These are phyloP conservation scores for Ramphastos sulfuratus DNA, from an alignment of 2,113 vertebrate genomes.

Conservation along the genomic window DNA sequence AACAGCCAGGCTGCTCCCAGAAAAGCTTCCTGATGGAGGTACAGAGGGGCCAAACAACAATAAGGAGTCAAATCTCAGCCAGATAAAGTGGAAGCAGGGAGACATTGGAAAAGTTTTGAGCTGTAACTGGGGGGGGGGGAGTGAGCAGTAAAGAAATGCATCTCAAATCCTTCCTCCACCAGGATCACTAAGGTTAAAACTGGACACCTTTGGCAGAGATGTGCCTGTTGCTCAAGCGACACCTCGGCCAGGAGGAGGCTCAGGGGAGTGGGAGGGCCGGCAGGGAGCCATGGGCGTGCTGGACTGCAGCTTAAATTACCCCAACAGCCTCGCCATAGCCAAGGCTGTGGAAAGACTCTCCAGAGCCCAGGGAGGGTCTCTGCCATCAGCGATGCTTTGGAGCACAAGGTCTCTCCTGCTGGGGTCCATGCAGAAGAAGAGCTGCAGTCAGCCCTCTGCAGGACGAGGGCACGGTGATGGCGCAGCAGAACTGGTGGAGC, in stretches of 20 bases:
- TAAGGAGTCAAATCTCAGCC: background rate
- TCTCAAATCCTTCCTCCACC: background rate
- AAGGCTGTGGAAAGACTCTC: background rate
- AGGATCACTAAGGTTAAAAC: background rate
- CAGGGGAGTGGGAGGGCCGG: background rate
- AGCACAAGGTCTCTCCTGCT: fast-evolving
- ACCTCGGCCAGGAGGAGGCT: background rate
- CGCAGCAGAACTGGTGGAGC: background rate
- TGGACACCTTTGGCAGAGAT: background rate
- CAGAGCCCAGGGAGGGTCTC: background rate
- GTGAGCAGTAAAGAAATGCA: background rate
- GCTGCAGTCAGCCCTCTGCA: background rate
- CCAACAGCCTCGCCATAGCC: background rate
- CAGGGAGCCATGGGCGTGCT: background rate
- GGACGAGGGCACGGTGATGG: fast-evolving
- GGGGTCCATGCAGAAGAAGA: background rate
- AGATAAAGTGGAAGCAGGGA: fast-evolving
- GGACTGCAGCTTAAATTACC: background rate
- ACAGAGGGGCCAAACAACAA: fast-evolving
- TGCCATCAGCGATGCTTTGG: background rate
- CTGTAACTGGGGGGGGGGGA: background rate
- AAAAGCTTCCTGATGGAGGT: background rate
- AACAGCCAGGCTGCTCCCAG: background rate
- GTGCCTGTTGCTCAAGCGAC: background rate
- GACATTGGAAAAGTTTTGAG: background rate